Evolutionary conservation across 1,140 invertebrate genomes (phyloP).

Genomic region (Papilio aristodemus): DNA sequence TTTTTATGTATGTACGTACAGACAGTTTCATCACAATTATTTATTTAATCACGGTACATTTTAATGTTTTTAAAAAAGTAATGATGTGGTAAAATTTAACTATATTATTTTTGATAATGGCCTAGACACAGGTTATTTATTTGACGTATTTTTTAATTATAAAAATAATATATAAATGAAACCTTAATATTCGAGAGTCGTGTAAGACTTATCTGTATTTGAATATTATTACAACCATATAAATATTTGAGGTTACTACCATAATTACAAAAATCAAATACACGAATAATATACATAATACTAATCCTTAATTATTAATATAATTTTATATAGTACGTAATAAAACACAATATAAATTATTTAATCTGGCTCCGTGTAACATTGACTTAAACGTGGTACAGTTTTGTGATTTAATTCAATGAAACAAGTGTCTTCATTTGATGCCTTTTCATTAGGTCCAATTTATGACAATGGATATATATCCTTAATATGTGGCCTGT

Average conservation of each 20-base stretch:
- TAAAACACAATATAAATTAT: background rate
- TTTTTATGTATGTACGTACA: background rate
- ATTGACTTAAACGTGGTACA: background rate
- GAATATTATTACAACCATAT: background rate
- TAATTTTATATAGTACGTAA: slow-evolving; percentile 1
- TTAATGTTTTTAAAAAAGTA: too few relatives aligned
- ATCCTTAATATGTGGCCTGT: too few relatives aligned
- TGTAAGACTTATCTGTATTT: background rate
- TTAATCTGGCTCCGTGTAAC: background rate
- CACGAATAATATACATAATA: background rate
- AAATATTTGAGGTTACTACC: slow-evolving; percentile 31
- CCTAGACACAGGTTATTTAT: background rate
- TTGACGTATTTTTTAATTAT: background rate
- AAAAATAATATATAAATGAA: background rate
- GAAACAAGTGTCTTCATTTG: background rate
- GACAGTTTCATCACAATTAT: background rate
- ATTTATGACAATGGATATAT: too few relatives aligned
- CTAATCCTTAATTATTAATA: slow-evolving; percentile 18
- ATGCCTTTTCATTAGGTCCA: too few relatives aligned
- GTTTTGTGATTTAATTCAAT: background rate
- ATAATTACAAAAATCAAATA: slow-evolving; percentile 2
- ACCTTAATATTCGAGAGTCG: background rate
- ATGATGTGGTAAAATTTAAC: too few relatives aligned
- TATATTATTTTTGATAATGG: too few relatives aligned
- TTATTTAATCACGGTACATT: background rate